Evolutionary conservation across 2,888 invertebrate genomes (phyloP), one percentile per base, ranked within the genome.

Genomic region (Tupiocoris notatus): DNA sequence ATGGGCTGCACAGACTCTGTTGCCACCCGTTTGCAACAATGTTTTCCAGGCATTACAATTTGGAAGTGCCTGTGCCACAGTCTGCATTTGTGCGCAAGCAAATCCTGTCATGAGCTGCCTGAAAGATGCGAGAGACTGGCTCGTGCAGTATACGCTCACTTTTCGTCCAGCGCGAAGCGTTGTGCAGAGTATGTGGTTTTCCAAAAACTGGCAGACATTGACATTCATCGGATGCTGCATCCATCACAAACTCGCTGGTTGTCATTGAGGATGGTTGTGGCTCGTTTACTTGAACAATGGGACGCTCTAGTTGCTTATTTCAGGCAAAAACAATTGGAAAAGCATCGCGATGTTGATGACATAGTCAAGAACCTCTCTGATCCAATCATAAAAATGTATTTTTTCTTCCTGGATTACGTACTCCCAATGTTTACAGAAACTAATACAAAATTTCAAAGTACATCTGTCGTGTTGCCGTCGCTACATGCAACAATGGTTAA

Each of bases 1-100:
- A 81, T 83, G 23, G 83, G 82, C 0, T 25, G 78, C 74, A 76
- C 81, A 18, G 81, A 83, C 71, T 83, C 82, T 1, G 82, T 83
- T 0, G 81, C 81, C 12, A 78, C 78, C 20, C 80, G 81, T 64
- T 80, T 83, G 23, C 81, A 79, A 79, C 67, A 79, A 78, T 25
- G 66, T 25, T 78, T 80, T 68, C 83, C 82, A 7, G 80, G 82
- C 20, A 82, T 83, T 61, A 77, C 80, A 24, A 79, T 83, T 23
- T 59, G 80, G 1, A 83, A 82, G 73, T 83, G 83, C 61, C 80
- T 82, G 61, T 83, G 83, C 79, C 83, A n/a, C n/a, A n/a, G n/a
- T n/a, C 83, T 65, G 82, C 82, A n/a, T 24, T 78, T 23, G 56
- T 64, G 12, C 71, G 70, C 25, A 77, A 77, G 59, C 22, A 25